Base-by-base conservation (phyloP, 2,113 vertebrate species). In the Oreochromis niloticus region DNA sequence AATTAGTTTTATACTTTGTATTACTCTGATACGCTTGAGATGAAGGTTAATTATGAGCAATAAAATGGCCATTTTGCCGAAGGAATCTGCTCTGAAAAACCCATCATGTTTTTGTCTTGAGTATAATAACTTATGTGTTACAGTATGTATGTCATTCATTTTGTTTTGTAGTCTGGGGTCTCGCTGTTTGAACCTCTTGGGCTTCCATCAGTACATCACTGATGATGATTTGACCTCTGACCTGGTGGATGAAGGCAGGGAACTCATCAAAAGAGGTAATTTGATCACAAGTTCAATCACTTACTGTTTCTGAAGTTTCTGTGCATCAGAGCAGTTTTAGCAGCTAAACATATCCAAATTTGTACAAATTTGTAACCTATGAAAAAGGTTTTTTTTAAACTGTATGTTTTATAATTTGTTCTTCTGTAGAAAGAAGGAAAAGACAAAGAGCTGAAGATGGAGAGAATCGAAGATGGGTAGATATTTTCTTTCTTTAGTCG, bases 151-250 rank as follows among this genome's bases (percentile, higher is more conserved):
- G 82, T 13, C 63, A n/a, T 83, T 54, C 57, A n/a, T 80, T 43
- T 88, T 27, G 79, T 87, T 91, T 87, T 92, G 9, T 91, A 99
- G 98, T 92, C 96, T 99, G 90, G 98, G 98, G 85, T 97, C 97
- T 80, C 97, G 97, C 84, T 99, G 98, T 96, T 96, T 99, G 95
- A 99, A 99, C 94, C 95, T 98, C 80, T 90, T 99, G 90, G 98
- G 98, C 75, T 97, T 99, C 87, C 97, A 98, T 90, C 98, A 99
- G 93, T 99, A 98, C 87, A 97, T 99, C 94, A 97, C 97, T 43
- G 97, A 98, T 68, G 97, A 97, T 1, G 97, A 98, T 94, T 96
- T 98, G 97, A 98, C 97, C 16, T 97, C 97, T 82, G 98, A 99
- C 93, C 96, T 99, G 84, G 97, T 98, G 85, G 97, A 99, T 88